Base-by-base conservation (phyloP, 2,888 invertebrate species). In the Fabriciana adippe region DNA sequence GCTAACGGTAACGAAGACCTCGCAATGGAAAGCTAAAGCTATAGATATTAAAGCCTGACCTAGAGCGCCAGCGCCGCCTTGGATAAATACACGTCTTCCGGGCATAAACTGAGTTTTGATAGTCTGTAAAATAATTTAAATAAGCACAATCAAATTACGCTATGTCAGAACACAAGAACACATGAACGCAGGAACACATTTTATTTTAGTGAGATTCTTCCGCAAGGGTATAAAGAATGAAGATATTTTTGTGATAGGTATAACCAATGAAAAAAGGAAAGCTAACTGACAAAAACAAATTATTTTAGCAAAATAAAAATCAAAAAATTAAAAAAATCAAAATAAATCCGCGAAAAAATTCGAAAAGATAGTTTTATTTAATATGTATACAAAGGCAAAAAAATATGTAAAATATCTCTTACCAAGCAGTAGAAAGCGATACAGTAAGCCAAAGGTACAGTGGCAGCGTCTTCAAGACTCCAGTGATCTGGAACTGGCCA, bases 401-500 rank as follows among this genome's bases (percentile, higher is more conserved):
- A 56, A 56, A 2, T 41, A n/a, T 18, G 1, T 41, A 41, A 41
- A 41, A 41, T 13, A 16, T 45, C 6, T 3, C 59, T 80, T 53
- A 83, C 83, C 13, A 86, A 75, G 54, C 82, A 81, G 69, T 87
- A 87, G 62, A 82, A 92, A 0, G 93, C 93, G 0, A 94, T 93
- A 14, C 87, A 88, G 76, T 96, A 97, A 0, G 96, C 96, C 54
- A 96, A 94, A 0, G 97, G 97, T 0, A 96, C 94, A 0, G 96
- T 95, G 14, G 95, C 95, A 6, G 95, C 97, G 69, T 97, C 95
- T 78, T 95, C 94, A 35, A 96, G 81, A 3, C 91, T 92, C 96
- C 96, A 96, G 26, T 89, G 79, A 2, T 93, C 90, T 0, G 96
- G 96, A 15, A 96, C 89, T 11, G 94, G 90, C 96, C 96, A 97